Percentiles rank a stretch among this genome's conserved stretches.
Conservation (phyloP, 1,140 invertebrate species). For the Zaprionus inermis region DNA sequence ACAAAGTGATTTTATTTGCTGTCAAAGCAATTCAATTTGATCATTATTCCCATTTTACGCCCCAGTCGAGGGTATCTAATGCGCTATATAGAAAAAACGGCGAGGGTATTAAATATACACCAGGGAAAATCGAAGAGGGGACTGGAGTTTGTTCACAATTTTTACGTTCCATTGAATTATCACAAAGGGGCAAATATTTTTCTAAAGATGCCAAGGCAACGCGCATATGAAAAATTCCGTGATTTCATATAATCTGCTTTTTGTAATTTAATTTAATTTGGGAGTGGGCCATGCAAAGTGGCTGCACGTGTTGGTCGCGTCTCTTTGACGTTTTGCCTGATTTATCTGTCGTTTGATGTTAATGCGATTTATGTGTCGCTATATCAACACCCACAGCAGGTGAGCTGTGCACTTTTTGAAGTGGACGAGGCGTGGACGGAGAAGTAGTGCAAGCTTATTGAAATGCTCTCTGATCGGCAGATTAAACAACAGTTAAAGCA, state of each 20-base stretch:
- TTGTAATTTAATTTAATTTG: not conserved
- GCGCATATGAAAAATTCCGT: not conserved
- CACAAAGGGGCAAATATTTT: not conserved
- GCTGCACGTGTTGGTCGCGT: slow-evolving; percentile 1
- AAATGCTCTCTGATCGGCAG: not conserved
- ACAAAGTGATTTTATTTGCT: slow-evolving; percentile 5
- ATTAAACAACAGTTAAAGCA: too few relatives aligned
- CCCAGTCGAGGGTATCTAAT: not conserved
- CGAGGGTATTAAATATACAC: not conserved
- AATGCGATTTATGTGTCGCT: slow-evolving; percentile 16
- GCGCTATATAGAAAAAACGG: not conserved
- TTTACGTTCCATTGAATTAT: not conserved
- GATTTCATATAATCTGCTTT: not conserved
- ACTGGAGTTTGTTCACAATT: not conserved
- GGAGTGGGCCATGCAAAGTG: not conserved
- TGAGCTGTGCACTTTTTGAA: not conserved
- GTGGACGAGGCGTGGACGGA: not conserved
- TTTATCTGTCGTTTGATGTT: not conserved
- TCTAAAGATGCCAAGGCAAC: not conserved
- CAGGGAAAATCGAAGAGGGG: not conserved
- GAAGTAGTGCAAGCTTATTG: not conserved
- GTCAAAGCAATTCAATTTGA: slow-evolving; percentile 24
- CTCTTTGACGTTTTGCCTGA: not conserved
- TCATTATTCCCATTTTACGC: slow-evolving; percentile 11
- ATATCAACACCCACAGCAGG: not conserved